phyloP scores from a whole-genome alignment of 2,888 invertebrate genomes.

The Charanyca ferruginea region DNA sequence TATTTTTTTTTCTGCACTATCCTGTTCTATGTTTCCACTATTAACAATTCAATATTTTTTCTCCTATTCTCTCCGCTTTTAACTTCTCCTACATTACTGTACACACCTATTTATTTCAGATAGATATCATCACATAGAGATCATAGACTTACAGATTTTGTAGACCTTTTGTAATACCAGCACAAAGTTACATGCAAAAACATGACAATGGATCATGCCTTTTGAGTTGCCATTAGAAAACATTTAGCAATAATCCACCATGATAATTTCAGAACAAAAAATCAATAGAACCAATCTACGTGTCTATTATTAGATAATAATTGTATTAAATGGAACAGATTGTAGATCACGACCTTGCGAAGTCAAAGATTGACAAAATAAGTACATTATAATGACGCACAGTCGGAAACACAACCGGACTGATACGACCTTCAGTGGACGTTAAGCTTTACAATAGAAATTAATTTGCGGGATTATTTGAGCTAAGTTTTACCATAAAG shows the following conservation, averaged over 20 bases:
- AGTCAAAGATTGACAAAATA: constrained; percentile 29
- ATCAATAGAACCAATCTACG: constrained; percentile 21
- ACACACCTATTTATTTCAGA: too few relatives aligned
- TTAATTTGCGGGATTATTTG: background rate
- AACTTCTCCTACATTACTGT: too few relatives aligned
- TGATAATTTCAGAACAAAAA: constrained; percentile 40
- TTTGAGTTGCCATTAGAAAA: background rate
- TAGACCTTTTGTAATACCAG: background rate
- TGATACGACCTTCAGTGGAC: constrained; percentile 37
- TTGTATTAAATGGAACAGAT: constrained; percentile 33
- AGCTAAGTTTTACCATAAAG: too few relatives aligned
- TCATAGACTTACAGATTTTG: background rate
- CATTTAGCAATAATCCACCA: constrained; percentile 14
- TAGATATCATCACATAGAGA: too few relatives aligned
- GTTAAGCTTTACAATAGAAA: constrained; percentile 18
- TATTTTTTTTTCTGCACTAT: too few relatives aligned
- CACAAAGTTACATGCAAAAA: background rate
- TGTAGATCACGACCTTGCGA: constrained; percentile 43
- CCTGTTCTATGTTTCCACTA: too few relatives aligned
- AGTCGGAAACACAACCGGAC: constrained; percentile 32
- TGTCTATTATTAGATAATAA: constrained; percentile 41
- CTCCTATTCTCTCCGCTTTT: too few relatives aligned
- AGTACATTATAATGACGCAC: constrained; percentile 29
- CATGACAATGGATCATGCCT: background rate
- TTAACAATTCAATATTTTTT: too few relatives aligned